These are phyloP conservation scores for Micrastur ruficollis DNA, from an alignment of 2,797 vertebrate genomes.

Conservation along the genomic window DNA sequence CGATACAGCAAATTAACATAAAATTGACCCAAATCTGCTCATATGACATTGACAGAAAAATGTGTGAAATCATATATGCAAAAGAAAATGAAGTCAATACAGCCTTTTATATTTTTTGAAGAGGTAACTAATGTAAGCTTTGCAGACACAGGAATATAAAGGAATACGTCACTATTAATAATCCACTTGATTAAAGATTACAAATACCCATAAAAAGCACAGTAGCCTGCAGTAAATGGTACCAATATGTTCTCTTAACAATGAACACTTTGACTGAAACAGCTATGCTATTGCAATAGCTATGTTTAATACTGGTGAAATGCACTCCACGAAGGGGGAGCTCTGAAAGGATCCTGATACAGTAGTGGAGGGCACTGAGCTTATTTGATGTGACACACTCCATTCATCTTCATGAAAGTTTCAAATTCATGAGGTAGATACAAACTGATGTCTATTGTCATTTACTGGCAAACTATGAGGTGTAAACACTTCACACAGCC, in stretches of 20 bases:
- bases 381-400: slow-evolving; percentile 48
- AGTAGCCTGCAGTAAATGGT: background rate
- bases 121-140: background rate
- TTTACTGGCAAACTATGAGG: slow-evolving; percentile 32
- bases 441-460: slow-evolving; percentile 39
- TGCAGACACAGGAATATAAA: background rate
- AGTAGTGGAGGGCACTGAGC: background rate
- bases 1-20: background rate
- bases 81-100: background rate
- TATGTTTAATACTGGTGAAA: background rate
- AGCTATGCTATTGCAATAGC: background rate
- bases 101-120: background rate
- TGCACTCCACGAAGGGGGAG: background rate
- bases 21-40: background rate
- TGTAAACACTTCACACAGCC: slow-evolving; percentile 19
- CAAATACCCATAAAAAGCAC: background rate
- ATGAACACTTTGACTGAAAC: background rate
- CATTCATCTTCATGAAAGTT: slow-evolving; percentile 63
- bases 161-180: background rate
- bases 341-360: background rate
- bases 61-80: background rate
- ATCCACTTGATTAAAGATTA: background rate
- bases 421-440: slow-evolving; percentile 34
- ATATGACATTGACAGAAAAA: background rate
- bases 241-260: background rate